Conservation (phyloP, 37 sponge, comb jelly and placozoan genomes). For the Hexactinellida sp. region DNA sequence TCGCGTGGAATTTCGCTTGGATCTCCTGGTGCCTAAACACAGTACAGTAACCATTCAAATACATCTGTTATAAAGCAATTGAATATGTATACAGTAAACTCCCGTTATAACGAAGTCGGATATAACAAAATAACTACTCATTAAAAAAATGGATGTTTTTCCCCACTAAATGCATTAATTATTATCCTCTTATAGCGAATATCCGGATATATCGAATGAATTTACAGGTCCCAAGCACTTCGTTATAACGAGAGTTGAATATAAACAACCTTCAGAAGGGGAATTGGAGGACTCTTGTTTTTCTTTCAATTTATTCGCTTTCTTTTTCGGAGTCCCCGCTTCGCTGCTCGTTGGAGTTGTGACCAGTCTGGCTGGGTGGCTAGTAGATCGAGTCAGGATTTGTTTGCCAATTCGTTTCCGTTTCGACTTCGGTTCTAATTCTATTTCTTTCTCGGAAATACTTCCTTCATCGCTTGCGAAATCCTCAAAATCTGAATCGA, state of each 20-base stretch:
- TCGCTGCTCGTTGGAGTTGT: not conserved
- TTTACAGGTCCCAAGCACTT: too few species aligned
- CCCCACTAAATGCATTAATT: too few species aligned
- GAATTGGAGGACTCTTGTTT: not conserved
- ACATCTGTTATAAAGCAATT: not conserved
- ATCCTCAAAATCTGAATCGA: slow-evolving; percentile 5
- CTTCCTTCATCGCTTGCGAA: not conserved
- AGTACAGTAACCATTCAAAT: not conserved
- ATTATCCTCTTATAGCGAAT: too few species aligned
- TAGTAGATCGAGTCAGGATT: not conserved
- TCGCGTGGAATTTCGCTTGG: not conserved
- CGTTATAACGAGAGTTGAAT: not conserved
- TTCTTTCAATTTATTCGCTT: not conserved
- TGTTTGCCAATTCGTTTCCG: not conserved
- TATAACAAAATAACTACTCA: too few species aligned
- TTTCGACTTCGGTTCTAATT: not conserved
- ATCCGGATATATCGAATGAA: too few species aligned
- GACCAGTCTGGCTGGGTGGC: not conserved
- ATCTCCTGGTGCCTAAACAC: not conserved
- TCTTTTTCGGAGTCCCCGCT: not conserved
- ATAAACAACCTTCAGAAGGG: not conserved
- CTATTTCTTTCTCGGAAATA: not conserved
- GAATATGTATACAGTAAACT: not conserved
- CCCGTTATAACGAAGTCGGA: not conserved
- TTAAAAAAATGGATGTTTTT: too few species aligned